Percentiles rank a stretch among this genome's conserved stretches.
Evolutionary conservation across 2,113 vertebrate species (phyloP).

Genomic region (human): GRCh38 chr18:49152001-49152500

Average conservation of each 20-base stretch:
- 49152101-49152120: slow-evolving; percentile 15
- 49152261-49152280: not conserved
- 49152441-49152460: slow-evolving; percentile 30
- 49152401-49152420: slow-evolving; percentile 9
- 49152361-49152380: slow-evolving; percentile 26
- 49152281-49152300: not conserved
- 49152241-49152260: not conserved
- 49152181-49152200: slow-evolving; percentile 38
- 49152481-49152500: not conserved
- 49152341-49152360: not conserved
- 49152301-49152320: not conserved
- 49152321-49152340: not conserved
- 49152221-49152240: not conserved
- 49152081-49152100: slow-evolving; percentile 57
- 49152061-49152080: slow-evolving; percentile 49
- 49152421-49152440: not conserved
- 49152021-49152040: slow-evolving; percentile 67
- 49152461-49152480: not conserved
- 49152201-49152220: not conserved
- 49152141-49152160: slow-evolving; percentile 37
- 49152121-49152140: slow-evolving; percentile 26
- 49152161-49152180: slow-evolving; percentile 52
- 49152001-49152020: slow-evolving; percentile 50
- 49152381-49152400: not conserved
- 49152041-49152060: not conserved